Evolutionary conservation across 2,888 invertebrate species (phyloP).

Genomic region (Drosophila flavopinicola): DNA sequence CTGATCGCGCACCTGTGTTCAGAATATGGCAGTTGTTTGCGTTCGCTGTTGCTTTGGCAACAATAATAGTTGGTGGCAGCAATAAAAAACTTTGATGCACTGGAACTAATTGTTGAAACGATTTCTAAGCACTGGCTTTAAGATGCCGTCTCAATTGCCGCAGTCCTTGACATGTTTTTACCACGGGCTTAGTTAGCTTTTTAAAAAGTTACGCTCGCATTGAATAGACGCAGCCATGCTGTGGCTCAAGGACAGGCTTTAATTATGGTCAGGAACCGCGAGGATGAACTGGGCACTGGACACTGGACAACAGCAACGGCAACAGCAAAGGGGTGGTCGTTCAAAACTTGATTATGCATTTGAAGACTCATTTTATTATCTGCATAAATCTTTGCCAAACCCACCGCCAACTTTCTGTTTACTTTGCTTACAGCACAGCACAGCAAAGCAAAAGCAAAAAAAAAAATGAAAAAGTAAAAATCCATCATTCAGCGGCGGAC

Average conservation of each 20-base stretch:
- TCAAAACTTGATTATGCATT: constrained; percentile 72
- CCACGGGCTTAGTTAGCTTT: constrained; percentile 26
- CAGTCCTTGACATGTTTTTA: constrained; percentile 64
- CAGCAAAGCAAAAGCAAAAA: constrained; percentile 3
- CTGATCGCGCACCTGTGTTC: constrained; percentile 43
- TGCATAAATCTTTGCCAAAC: constrained; percentile 71
- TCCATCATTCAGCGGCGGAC: constrained; percentile 71
- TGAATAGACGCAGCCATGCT: constrained; percentile 28
- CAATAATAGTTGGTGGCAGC: constrained; percentile 20
- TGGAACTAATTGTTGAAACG: constrained; percentile 1
- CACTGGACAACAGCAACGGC: too few species aligned
- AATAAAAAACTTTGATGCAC: constrained; percentile 14
- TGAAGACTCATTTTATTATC: constrained; percentile 77
- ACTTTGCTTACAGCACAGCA: constrained; percentile 49
- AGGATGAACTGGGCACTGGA: constrained; percentile 15
- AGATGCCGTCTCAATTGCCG: constrained; percentile 18
- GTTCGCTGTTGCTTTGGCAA: constrained; percentile 14
- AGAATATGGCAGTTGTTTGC: too few species aligned
- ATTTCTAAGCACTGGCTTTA: constrained; percentile 6
- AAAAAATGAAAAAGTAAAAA: constrained; percentile 47
- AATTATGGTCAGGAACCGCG: constrained; percentile 53
- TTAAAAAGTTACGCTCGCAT: background rate
- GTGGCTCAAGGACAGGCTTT: constrained; percentile 59
- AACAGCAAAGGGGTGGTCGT: constrained; percentile 21
- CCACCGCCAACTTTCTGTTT: constrained; percentile 65